Conservation (phyloP, 2,797 vertebrate genomes). For the Tangara arthus region DNA sequence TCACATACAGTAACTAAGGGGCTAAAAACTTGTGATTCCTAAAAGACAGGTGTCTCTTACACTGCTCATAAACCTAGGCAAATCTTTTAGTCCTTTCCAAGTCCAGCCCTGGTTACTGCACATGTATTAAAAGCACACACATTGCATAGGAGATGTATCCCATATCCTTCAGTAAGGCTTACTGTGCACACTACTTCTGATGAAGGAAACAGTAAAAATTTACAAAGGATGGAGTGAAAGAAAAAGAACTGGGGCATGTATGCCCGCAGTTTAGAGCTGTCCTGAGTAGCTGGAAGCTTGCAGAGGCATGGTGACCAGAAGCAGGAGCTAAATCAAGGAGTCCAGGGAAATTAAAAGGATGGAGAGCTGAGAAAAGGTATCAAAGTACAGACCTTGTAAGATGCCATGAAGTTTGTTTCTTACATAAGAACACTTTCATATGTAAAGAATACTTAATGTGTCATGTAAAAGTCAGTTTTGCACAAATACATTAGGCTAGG, state of each 20-base stretch:
- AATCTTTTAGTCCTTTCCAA: not conserved
- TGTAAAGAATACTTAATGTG: not conserved
- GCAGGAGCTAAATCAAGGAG: not conserved
- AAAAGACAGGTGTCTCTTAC: not conserved
- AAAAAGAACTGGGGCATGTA: not conserved
- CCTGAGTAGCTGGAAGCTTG: not conserved
- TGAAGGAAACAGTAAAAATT: not conserved
- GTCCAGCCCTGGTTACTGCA: not conserved
- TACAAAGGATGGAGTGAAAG: not conserved
- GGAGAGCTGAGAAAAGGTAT: not conserved
- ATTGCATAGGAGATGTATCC: not conserved
- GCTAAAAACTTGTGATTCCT: not conserved
- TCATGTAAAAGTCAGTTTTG: not conserved
- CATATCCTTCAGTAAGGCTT: not conserved
- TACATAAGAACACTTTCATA: not conserved
- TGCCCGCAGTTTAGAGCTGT: not conserved
- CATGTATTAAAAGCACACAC: not conserved
- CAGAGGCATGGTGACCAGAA: not conserved
- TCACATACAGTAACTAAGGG: not conserved
- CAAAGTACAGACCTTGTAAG: rapidly evolving
- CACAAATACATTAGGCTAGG: not conserved
- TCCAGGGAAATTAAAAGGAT: not conserved
- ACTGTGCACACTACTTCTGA: not conserved
- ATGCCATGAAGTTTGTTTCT: not conserved
- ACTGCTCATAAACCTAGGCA: not conserved